Evolutionary conservation across 2,113 vertebrate species (phyloP).

Genomic region (Tiliqua scincoides): DNA sequence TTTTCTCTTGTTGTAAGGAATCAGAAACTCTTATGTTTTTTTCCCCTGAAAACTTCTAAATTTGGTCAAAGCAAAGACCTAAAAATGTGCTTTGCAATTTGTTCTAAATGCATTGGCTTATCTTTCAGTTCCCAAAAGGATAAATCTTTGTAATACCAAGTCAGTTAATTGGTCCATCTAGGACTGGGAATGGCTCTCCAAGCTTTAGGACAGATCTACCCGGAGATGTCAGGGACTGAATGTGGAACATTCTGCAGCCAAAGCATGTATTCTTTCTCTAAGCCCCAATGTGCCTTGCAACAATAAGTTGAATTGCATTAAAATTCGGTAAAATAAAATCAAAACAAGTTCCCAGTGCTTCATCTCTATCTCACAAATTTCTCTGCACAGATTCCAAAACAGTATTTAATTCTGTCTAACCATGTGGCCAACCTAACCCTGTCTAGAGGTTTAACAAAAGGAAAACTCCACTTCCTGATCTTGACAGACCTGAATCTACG

Average conservation of each 20-base stretch:
- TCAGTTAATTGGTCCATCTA: no score
- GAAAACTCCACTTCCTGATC: slow-evolving; percentile 1
- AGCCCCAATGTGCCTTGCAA: no score
- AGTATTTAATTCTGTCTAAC: not conserved
- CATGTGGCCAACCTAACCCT: rapidly evolving
- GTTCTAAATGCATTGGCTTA: no score
- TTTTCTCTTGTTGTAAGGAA: not conserved
- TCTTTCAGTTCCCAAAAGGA: no score
- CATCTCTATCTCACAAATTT: not conserved
- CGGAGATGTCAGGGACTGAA: no score
- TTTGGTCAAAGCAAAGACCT: not conserved
- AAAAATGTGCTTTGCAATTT: not conserved
- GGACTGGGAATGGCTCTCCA: no score
- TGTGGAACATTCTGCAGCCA: no score
- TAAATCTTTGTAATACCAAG: no score
- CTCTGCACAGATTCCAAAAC: not conserved
- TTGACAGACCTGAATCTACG: not conserved
- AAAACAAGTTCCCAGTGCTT: not conserved
- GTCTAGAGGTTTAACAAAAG: not conserved
- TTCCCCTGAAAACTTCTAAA: not conserved
- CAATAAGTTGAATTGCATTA: no score
- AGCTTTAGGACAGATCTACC: no score
- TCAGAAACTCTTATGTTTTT: not conserved
- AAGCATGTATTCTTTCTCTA: no score
- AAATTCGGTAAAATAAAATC: no score